Base-by-base conservation (phyloP, 2,888 invertebrate genomes). In the Meandrusa payeni region DNA sequence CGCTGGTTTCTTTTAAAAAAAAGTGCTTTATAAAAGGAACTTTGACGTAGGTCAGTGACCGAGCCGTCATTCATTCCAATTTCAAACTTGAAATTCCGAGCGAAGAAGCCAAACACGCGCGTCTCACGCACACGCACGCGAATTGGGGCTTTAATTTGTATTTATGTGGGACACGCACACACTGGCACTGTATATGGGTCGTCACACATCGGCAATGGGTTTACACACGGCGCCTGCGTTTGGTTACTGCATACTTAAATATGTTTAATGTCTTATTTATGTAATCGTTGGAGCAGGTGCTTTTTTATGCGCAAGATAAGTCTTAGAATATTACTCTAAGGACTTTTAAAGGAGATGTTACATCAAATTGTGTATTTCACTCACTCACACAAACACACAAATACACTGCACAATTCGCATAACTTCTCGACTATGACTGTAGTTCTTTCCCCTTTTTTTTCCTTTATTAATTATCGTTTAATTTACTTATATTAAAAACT, bases 31-130 rank as follows among this genome's bases (percentile, higher is more conserved):
- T 50, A 57, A 59, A 64, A 59, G 54, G 54, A 51, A 59, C 46
- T 42, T 76, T 78, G 74, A 62, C 76, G 57, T 80, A 81, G 85
- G 83, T 85, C 80, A 80, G 80, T 73, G 76, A 85, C 83, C 83
- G 76, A 72, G 74, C 70, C 81, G 81, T 78, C 83, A 81, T 82
- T 85, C 80, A 83, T 82, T 82, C 76, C 76, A 80, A 80, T 80
- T 83, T 76, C 75, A 79, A 85, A 83, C 76, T 85, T 85, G 78
- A 76, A 83, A 82, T 78, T 76, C 78, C 73, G 72, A 69, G 71
- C 76, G 79, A 80, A 82, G 83, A 76, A 80, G 70, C 58, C 67
- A 75, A 81, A 69, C 78, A 78, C 79, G 79, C 78, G 58, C 55
- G 29, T 13, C 24, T 22, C 36, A 46, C 52, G 39, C 42, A 47